Evolutionary conservation across 2,888 invertebrate species (phyloP), one percentile per base, ranked within the genome.

Genomic region (Agriopis aurantiaria): DNA sequence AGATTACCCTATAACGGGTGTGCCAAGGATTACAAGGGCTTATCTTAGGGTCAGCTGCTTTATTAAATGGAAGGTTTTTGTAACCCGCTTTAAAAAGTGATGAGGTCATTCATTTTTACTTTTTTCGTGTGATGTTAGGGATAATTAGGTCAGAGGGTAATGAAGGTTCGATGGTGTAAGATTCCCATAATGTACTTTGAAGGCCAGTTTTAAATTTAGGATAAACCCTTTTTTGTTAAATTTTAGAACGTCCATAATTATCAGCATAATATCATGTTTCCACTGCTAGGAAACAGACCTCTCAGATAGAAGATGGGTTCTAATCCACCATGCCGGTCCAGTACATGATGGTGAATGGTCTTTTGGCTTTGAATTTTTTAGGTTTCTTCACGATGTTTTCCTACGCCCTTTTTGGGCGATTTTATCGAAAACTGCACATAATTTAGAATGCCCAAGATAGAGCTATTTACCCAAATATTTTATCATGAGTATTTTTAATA

Each of bases 41-140:
- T 82, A 82, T 80, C 80, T 80, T 72, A 51, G 77, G 76, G 78
- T 78, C 80, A 80, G 72, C 75, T 78, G 75, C 70, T 81, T 78
- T 80, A 78, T 81, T 78, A 79, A 73, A 77, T 71, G 74, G 74
- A 64, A 69, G 72, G 58, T 65, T 72, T 74, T 70, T 73, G 74
- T 70, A 62, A 72, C 71, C 70, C 52, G 69, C 51, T 66, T 70
- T 70, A 62, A 70, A 73, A 72, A 43, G 46, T 65, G 71, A 74
- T 74, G 56, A 73, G 68, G 62, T 58, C 17, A 23, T 70, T 61
- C 33, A 55, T 62, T 76, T 70, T 71, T 63, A 10, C 67, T 72
- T 69, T 72, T 67, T 59, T 68, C 64, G 33, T 64, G 53, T 66
- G 57, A 55, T 65, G 52, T 12, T 61, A 23, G 17, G 61, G 65